Base-by-base conservation (phyloP, 2,888 invertebrate species). In the Deilephila porcellus region DNA sequence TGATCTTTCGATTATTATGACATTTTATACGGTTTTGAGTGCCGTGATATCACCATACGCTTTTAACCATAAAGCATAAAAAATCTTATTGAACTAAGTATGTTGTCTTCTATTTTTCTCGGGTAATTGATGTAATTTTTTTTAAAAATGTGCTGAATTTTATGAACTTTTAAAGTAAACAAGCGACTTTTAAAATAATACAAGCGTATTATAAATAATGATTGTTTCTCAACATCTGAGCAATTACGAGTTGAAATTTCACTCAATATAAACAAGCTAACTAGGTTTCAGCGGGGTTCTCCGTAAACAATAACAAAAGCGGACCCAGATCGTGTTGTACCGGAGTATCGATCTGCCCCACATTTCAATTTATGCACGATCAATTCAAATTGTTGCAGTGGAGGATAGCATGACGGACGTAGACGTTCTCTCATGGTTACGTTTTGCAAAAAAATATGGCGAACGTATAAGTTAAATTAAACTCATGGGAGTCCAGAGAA, bases 261-360 rank as follows among this genome's bases (percentile, higher is more conserved):
- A 82, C 83, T 82, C 78, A 83, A 79, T 81, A 81, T 85, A 88
- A 89, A 88, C 85, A 88, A 86, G 80, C 79, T 81, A 82, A 74
- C 72, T 59, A 60, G 81, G 85, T 80, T 85, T 83, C 83, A 75
- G 78, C 80, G 77, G 75, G 83, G 81, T 82, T 80, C 79, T 85
- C 78, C 75, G 78, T 84, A 88, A 89, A 89, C 86, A 88, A 88
- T 82, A 87, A 86, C 86, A 88, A 85, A 80, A 81, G 79, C 80
- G 74, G 67, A 72, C 76, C 71, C 75, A 79, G 78, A 78, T 79
- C 75, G 81, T 78, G 76, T 83, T 81, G 63, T 63, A 8, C 63
- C 63, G 52, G 14, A 17, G 67, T 67, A 67, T 67, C 25, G 67
- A 52, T 67, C 45, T 52, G 67, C 25, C 25, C 17, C 45, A 20